Conservation (phyloP, 2,888 invertebrate species). For the Serripes groenlandicus region DNA sequence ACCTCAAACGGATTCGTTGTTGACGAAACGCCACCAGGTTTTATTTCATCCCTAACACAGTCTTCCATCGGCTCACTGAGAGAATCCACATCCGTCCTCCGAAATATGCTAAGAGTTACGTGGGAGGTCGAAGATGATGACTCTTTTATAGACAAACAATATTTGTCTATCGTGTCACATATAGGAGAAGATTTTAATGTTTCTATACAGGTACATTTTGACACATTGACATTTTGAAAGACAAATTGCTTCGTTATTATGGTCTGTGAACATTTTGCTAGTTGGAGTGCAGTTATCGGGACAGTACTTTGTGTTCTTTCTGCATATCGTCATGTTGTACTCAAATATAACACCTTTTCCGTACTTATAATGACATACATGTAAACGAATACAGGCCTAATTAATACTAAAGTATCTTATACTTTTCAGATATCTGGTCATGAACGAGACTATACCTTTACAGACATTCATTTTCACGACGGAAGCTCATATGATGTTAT, state of each 20-base stretch:
- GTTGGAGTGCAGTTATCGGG: no score
- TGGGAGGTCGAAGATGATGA: slow-evolving; percentile 54
- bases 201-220: slow-evolving; percentile 31
- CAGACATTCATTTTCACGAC: slow-evolving; percentile 58
- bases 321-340: no score
- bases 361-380: no score
- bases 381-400: no score
- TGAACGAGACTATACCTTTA: slow-evolving; percentile 56
- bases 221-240: no score
- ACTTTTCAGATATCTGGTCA: slow-evolving; percentile 51
- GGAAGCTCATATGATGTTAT: slow-evolving; percentile 55
- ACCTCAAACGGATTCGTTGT: slow-evolving; percentile 67
- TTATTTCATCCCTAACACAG: slow-evolving; percentile 6
- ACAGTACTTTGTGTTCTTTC: no score
- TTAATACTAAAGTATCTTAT: no score
- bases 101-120: slow-evolving; percentile 42
- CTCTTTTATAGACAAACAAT: slow-evolving; percentile 58
- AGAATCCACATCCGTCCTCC: slow-evolving; percentile 29
- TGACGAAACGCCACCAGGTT: slow-evolving; percentile 55
- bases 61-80: slow-evolving; percentile 38
- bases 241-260: no score
- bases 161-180: slow-evolving; percentile 59
- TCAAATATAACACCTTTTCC: no score
- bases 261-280: no score
- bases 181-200: slow-evolving; percentile 64